Evolutionary conservation across 1,140 invertebrate genomes (phyloP).

Genomic region (Drosophila sulfurigaster): DNA sequence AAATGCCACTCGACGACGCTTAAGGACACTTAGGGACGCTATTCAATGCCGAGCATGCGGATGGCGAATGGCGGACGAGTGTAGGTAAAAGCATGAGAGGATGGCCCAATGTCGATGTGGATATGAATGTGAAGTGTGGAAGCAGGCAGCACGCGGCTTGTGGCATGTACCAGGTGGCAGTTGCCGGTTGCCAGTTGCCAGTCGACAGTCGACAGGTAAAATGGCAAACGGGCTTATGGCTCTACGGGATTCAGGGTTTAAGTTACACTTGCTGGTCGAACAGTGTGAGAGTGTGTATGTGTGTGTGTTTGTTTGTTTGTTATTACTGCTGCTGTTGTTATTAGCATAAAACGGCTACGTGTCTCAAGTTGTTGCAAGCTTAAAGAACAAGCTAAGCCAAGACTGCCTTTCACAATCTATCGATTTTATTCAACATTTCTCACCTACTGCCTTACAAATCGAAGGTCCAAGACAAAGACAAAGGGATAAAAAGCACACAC

Average conservation of each 20-base stretch:
- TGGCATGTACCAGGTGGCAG: slow-evolving; percentile 42
- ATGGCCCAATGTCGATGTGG: slow-evolving; percentile 22
- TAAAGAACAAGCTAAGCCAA: slow-evolving; percentile 43
- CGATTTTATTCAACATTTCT: slow-evolving; percentile 65
- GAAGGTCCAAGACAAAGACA: slow-evolving; percentile 48
- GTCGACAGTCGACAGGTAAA: slow-evolving; percentile 62
- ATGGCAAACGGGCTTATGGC: slow-evolving; percentile 39
- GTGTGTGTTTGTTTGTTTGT: not conserved
- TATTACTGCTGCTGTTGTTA: slow-evolving; percentile 49
- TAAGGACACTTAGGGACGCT: slow-evolving; percentile 72
- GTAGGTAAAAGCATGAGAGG: slow-evolving; percentile 27
- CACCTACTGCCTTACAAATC: slow-evolving; percentile 51
- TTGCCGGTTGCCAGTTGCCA: slow-evolving; percentile 32
- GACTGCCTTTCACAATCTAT: slow-evolving; percentile 54
- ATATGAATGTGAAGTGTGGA: slow-evolving; percentile 18
- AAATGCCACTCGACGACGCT: slow-evolving; percentile 67
- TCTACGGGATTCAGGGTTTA: slow-evolving; percentile 40
- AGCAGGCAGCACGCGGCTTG: slow-evolving; percentile 20
- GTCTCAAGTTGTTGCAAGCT: slow-evolving; percentile 42
- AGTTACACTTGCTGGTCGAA: slow-evolving; percentile 39
- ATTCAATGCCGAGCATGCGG: slow-evolving; percentile 52
- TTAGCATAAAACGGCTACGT: slow-evolving; percentile 75
- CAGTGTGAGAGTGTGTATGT: slow-evolving; percentile 1
- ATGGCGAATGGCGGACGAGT: slow-evolving; percentile 27
- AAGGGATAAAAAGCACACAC: slow-evolving; percentile 29